Conservation (phyloP, 2,888 invertebrate species). For the Melitaea athalia region DNA sequence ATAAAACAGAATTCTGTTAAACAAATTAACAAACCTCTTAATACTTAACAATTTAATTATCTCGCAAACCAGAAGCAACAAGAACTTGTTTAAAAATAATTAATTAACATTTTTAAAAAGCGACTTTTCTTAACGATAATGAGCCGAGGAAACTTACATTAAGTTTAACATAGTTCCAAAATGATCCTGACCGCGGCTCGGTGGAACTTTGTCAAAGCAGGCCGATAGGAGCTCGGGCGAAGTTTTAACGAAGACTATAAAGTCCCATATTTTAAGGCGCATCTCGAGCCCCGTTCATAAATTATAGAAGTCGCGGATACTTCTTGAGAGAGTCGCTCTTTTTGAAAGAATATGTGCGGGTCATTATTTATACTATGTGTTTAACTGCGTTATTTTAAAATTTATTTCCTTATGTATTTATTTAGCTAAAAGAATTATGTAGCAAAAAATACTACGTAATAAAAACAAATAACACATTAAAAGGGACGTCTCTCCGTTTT, state of each 20-base stretch:
- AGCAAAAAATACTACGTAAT: too few species aligned
- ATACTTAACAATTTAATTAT: neutral
- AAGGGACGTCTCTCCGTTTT: too few species aligned
- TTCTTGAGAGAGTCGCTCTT: neutral
- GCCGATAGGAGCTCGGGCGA: conserved; percentile 18
- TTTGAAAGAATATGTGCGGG: too few species aligned
- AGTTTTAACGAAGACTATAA: conserved; percentile 34
- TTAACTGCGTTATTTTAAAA: too few species aligned
- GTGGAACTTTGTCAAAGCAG: conserved; percentile 34
- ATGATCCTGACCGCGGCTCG: conserved; percentile 8
- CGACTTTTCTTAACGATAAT: conserved; percentile 6
- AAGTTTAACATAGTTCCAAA: conserved; percentile 7
- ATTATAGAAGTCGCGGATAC: conserved; percentile 13
- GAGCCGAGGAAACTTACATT: neutral
- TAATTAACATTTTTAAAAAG: conserved; percentile 3
- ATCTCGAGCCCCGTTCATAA: conserved; percentile 29
- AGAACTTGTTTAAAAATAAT: conserved; percentile 5
- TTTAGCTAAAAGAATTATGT: too few species aligned
- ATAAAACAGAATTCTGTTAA: too few species aligned
- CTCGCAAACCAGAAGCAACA: neutral
- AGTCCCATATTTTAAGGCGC: conserved; percentile 31
- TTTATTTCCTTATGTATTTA: too few species aligned
- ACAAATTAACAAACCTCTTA: neutral
- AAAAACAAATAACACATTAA: too few species aligned
- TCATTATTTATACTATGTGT: too few species aligned